These are phyloP conservation scores for Sphyrna mokarran DNA, from an alignment of 2,113 vertebrate species.

Conservation along the genomic window DNA sequence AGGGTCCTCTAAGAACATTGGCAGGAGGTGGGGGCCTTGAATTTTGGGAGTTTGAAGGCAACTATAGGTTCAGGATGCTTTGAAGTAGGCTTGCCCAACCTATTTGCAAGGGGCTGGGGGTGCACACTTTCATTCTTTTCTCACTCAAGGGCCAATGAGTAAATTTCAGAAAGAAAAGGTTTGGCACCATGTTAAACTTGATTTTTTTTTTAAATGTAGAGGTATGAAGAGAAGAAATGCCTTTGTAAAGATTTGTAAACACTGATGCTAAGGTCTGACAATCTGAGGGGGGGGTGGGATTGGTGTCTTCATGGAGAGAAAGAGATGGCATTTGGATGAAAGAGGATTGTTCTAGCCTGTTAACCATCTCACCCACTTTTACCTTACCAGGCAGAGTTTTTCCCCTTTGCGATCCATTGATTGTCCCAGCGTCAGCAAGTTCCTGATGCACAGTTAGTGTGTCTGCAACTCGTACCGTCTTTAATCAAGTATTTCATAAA, in stretches of 20 bases:
- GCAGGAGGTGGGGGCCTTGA: neutral
- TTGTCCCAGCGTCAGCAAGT: neutral
- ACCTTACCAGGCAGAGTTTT: neutral
- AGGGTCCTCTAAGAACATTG: neutral
- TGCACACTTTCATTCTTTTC: too few relatives aligned
- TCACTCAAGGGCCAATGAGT: too few relatives aligned
- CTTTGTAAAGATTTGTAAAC: neutral
- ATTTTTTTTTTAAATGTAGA: too few relatives aligned
- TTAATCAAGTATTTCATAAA: neutral
- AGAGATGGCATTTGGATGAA: neutral
- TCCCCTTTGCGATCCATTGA: neutral
- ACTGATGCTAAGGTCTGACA: neutral
- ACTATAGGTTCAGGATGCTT: neutral
- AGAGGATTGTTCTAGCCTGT: neutral
- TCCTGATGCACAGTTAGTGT: neutral
- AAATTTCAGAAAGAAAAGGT: too few relatives aligned
- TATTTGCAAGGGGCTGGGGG: too few relatives aligned
- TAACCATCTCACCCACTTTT: neutral
- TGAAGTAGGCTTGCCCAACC: neutral
- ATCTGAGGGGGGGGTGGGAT: neutral
- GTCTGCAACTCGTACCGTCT: neutral
- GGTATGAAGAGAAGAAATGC: neutral
- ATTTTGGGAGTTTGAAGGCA: neutral
- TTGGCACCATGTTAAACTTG: too few relatives aligned
- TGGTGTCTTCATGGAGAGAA: neutral